Base-by-base conservation (phyloP, 2,888 invertebrate genomes). In the Furcula furcula region DNA sequence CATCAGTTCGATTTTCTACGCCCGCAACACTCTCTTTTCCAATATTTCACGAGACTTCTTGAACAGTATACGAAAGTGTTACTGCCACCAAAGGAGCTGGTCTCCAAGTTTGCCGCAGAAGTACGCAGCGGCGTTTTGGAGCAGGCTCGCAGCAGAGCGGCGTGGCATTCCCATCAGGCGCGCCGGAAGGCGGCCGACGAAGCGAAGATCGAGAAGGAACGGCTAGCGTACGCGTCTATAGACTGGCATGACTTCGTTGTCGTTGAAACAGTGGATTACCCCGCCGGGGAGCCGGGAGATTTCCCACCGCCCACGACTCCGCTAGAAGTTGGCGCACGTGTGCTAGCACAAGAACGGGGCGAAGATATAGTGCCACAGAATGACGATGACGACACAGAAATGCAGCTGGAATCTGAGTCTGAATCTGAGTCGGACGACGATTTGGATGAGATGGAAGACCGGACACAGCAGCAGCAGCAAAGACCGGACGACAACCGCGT, bases 241-340 rank as follows among this genome's bases (percentile, higher is more conserved):
- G 99, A 99, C 76, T 99, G 99, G 99, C 99, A 99, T 75, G 99
- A 99, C 80, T 99, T 99, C 80, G 99, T 99, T 1, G 99, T 99
- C 0, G 99, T 99, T 0, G 99, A 99, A 86, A 99, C 99, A 0
- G 99, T 99, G 0, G 99, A 99, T 79, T 99, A 99, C 76, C 98
- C 98, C 56, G 96, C 97, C 0, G 97, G 96, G 60, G 99, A 99
- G 83, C 94, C 94, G 7, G 97, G 98, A 0, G 97, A 98, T 71
- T 97, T 98, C 67, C 98, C 98, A 0, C 97, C 98, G 2, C 99
- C 98, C 0, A 99, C 98, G 0, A 98, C 97, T 3, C 98, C 98
- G 0, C 95, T 97, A 47, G 98, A 98, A 82, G 98, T 99, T 0
- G 99, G 99, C 1, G 97, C 98, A 1, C 90, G 98, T 35, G 95